phyloP scores from a whole-genome alignment of 2,888 invertebrate genomes.

The Euplexia lucipara region DNA sequence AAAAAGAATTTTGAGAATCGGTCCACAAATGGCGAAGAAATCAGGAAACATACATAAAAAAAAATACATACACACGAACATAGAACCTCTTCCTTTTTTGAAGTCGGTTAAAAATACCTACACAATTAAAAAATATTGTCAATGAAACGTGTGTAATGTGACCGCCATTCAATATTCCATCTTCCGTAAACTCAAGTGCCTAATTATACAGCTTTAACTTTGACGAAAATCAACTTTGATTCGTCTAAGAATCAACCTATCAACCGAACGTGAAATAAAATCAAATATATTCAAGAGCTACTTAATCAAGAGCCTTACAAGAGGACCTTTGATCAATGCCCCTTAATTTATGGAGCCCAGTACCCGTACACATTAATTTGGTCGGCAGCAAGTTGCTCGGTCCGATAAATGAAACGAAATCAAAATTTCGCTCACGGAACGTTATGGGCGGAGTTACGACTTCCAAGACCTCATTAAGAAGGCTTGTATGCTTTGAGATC shows the following conservation, averaged over 20 bases:
- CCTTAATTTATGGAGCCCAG: constrained; percentile 44
- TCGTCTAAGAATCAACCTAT: neutral
- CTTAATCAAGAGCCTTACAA: constrained; percentile 3
- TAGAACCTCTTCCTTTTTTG: too few relatives aligned
- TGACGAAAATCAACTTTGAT: neutral
- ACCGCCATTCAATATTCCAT: constrained; percentile 1
- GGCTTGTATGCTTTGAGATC: constrained; percentile 42
- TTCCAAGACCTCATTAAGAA: constrained; percentile 44
- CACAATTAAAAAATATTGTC: neutral
- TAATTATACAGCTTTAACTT: constrained; percentile 1
- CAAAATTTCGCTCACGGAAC: constrained; percentile 54
- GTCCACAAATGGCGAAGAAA: too few relatives aligned
- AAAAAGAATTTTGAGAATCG: too few relatives aligned
- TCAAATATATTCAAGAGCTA: constrained; percentile 11
- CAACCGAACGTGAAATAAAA: constrained; percentile 12
- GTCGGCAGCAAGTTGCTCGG: constrained; percentile 31
- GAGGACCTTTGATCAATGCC: constrained; percentile 42
- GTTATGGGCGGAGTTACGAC: constrained; percentile 37
- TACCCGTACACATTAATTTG: constrained; percentile 45
- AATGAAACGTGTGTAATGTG: neutral
- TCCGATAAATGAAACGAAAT: constrained; percentile 38
- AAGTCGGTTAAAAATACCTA: too few relatives aligned
- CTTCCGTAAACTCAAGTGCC: constrained; percentile 7
- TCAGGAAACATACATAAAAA: too few relatives aligned
- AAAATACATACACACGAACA: too few relatives aligned